Base-by-base conservation (phyloP, 2,113 vertebrate species). In the Rhinichthys klamathensis region DNA sequence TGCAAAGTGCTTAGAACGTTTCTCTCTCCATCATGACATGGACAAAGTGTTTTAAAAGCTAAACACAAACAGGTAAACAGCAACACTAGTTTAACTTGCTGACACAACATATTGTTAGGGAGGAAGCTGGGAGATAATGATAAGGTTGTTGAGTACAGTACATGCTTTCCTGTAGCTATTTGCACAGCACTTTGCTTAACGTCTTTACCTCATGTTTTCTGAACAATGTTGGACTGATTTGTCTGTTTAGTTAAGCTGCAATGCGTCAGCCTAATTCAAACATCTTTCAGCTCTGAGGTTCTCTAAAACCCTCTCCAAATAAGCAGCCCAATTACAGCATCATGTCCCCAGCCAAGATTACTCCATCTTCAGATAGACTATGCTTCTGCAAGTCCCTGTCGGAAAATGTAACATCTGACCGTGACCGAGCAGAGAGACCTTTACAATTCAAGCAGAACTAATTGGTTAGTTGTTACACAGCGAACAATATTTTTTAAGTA, bases 231-330 rank as follows among this genome's bases (percentile, higher is more conserved):
- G 3, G 6, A 21, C 44, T 67, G 18, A 67, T 81, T 69, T 67
- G 83, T 35, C 44, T 61, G 11, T 73, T 79, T 80, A 60, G 81
- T 79, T 35, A 82, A 69, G 84, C 67, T 70, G 73, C 72, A 82
- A 83, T 84, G 76, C 65, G 84, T 81, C 76, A 72, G 63, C 18
- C 79, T 38, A 60, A 70, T 16, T 83, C 63, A 25, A 83, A 79
- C 44, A 81, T 61, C 69, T 4, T 7, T 82, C 61, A 72, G 51
- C 69, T 83, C 78, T 73, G 41, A 84, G 38, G 69, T 63, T 70
- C 60, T 58, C 35, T 81, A n/a, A 35, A 72, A 82, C 12, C 30
- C 35, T 79, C 46, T 70, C 38, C 38, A 82, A 83, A 70, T 77
- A 77, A 61, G 32, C 56, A 51, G 41, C 35, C 38, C 38, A 80